Percentiles rank a stretch among this genome's conserved stretches.
These are phyloP conservation scores for Brachyptera risi DNA, from an alignment of 2,888 invertebrate species.

Conservation along the genomic window DNA sequence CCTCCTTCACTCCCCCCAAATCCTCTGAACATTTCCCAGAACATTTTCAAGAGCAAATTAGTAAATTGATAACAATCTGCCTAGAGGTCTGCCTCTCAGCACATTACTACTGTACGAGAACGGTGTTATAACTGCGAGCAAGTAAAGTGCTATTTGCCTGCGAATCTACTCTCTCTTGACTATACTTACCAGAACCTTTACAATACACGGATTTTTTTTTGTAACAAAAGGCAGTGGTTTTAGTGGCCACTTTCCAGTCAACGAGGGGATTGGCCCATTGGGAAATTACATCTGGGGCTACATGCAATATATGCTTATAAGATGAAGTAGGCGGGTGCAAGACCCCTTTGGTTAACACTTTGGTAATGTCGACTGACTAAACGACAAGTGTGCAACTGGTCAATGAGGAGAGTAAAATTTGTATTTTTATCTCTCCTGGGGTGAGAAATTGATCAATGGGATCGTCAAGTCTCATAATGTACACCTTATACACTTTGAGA, in stretches of 20 bases:
- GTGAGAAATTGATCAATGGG: too few relatives aligned
- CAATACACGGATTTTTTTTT: constrained; percentile 13
- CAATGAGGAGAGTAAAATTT: too few relatives aligned
- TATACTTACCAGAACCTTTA: background rate
- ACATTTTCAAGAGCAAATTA: constrained; percentile 16
- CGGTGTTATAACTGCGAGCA: too few relatives aligned
- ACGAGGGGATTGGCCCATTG: constrained; percentile 24
- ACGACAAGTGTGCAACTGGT: too few relatives aligned
- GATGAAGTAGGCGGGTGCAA: background rate
- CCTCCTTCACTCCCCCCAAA: background rate
- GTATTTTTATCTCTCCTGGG: too few relatives aligned
- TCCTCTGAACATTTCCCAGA: background rate
- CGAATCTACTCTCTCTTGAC: too few relatives aligned
- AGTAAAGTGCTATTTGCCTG: background rate
- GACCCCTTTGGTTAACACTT: background rate
- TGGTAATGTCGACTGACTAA: background rate
- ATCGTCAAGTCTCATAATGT: too few relatives aligned
- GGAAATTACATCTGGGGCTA: constrained; percentile 25
- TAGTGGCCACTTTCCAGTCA: constrained; percentile 16
- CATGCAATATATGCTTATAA: background rate
- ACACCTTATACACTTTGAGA: too few relatives aligned
- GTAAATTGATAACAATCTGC: constrained; percentile 16
- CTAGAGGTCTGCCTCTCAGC: background rate
- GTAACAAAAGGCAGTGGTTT: constrained; percentile 23
- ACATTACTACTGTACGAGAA: too few relatives aligned